Percentiles rank a stretch among this genome's conserved stretches.
Conservation (phyloP, 1,140 invertebrate species). For the Tetramorium alpestre region DNA sequence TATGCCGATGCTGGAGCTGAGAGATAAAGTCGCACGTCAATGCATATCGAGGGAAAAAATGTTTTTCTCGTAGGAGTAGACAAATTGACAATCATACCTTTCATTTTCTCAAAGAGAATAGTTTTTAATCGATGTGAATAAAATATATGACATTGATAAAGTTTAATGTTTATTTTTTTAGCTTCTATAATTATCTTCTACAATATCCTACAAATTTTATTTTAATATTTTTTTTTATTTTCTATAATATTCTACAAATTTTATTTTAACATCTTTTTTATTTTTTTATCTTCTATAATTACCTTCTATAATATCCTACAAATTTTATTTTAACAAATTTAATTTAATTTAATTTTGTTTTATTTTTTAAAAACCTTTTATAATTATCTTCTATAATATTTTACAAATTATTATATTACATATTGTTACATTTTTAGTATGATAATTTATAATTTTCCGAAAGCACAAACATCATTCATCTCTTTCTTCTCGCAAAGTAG, state of each 20-base stretch:
- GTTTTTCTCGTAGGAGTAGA: not conserved
- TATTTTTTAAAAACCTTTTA: no score
- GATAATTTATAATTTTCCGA: not conserved
- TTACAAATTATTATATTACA: not conserved
- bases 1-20: not conserved
- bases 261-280: no score
- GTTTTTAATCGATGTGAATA: not conserved
- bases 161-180: not conserved
- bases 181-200: not conserved
- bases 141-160: not conserved
- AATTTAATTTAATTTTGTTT: no score
- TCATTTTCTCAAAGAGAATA: slow-evolving; percentile 12
- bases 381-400: not conserved
- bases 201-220: no score
- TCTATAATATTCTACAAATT: no score
- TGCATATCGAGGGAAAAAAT: not conserved
- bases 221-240: no score
- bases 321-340: no score
- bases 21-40: not conserved
- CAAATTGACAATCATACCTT: not conserved
- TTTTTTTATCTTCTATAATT: no score
- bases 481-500: not conserved
- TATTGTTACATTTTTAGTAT: not conserved
- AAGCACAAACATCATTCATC: not conserved
- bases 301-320: not conserved